These are phyloP conservation scores for Jaculus jaculus DNA, from an alignment of 2,113 vertebrate species.

Conservation along the genomic window DNA sequence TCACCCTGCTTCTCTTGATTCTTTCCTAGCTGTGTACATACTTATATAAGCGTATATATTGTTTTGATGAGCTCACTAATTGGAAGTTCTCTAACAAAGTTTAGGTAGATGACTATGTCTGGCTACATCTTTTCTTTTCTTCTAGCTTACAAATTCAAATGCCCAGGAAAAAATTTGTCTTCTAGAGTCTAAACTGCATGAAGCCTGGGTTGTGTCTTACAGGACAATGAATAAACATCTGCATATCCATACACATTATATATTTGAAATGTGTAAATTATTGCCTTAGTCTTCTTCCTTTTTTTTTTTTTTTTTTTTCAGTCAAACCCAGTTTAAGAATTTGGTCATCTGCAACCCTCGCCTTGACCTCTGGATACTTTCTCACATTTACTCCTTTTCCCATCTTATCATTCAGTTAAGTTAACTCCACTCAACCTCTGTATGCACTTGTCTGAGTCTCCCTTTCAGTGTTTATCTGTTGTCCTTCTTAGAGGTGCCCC, in stretches of 20 bases:
- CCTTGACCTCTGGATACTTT: background rate
- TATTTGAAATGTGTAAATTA: background rate
- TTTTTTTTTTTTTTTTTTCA: background rate
- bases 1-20: conserved; percentile 19
- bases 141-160: background rate
- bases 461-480: background rate
- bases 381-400: background rate
- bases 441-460: background rate
- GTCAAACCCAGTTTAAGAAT: background rate
- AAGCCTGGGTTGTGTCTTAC: background rate
- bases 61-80: background rate
- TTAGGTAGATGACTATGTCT: background rate
- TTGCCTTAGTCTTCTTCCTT: background rate
- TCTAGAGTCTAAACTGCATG: background rate
- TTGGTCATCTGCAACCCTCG: background rate
- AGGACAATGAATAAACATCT: background rate
- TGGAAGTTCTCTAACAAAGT: background rate
- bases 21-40: background rate
- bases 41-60: background rate
- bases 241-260: background rate
- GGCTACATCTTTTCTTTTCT: background rate
- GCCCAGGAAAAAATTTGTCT: background rate
- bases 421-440: background rate
- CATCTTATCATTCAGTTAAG: background rate
- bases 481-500: background rate